These are phyloP conservation scores for Aphelenchoides fujianensis DNA, from an alignment of 1,140 invertebrate genomes.

Conservation along the genomic window DNA sequence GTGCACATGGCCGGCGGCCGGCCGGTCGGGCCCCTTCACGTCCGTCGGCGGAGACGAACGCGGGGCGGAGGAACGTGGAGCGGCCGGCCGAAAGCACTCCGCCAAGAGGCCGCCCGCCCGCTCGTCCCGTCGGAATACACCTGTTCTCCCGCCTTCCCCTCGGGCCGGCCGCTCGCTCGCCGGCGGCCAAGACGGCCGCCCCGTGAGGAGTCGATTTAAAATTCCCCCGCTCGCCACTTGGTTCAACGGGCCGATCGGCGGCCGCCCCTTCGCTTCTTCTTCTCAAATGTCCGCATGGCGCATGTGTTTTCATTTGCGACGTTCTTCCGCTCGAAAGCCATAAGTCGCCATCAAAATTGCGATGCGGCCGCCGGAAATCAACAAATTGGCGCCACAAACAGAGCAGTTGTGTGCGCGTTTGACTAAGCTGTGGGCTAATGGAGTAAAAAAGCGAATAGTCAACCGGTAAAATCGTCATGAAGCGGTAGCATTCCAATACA, in stretches of 20 bases:
- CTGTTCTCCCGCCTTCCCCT: not conserved
- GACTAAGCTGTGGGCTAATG: too few relatives aligned
- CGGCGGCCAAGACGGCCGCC: too few relatives aligned
- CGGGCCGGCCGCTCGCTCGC: not conserved
- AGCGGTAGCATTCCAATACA: not conserved
- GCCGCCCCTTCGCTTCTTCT: not conserved
- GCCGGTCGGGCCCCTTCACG: too few relatives aligned
- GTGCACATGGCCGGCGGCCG: too few relatives aligned
- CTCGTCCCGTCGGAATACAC: not conserved
- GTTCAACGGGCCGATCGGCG: not conserved
- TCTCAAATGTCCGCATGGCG: conserved; percentile 1
- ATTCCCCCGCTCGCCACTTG: not conserved
- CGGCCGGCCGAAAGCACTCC: not conserved
- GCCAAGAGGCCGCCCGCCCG: too few relatives aligned
- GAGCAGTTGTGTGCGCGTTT: too few relatives aligned
- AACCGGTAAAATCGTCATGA: not conserved
- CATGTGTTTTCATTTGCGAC: not conserved
- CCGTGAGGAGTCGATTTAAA: conserved; percentile 3
- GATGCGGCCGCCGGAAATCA: not conserved
- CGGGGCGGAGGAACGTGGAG: not conserved
- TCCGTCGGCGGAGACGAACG: not conserved
- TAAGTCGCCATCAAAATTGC: not conserved
- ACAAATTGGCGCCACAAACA: not conserved
- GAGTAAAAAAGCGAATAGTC: not conserved
- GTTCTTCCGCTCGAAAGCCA: not conserved